Conservation (phyloP, 2,888 invertebrate species). For the Chironomus riparius region DNA sequence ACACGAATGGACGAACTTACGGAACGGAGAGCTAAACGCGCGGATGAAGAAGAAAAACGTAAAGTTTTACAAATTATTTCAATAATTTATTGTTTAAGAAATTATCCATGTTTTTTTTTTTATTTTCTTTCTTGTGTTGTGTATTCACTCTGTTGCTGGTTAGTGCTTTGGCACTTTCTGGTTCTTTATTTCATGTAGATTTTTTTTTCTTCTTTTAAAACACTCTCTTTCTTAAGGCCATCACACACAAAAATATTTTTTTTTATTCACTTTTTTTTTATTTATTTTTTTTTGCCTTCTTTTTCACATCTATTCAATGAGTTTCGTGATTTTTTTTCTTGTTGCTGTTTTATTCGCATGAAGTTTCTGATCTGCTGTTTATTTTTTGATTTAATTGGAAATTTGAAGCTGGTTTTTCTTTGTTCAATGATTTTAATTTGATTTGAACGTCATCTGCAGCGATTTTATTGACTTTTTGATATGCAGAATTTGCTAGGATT, state of each 20-base stretch:
- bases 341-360: background rate
- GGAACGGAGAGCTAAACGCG: constrained; percentile 10
- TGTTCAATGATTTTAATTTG: no score
- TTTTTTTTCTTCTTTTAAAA: background rate
- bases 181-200: background rate
- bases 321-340: background rate
- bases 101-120: constrained; percentile 17
- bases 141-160: background rate
- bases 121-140: background rate
- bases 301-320: background rate
- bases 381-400: background rate
- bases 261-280: background rate
- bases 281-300: background rate
- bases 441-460: background rate
- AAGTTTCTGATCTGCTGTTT: background rate
- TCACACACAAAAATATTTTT: background rate
- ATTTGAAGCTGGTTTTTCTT: no score
- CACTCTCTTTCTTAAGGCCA: background rate
- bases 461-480: background rate
- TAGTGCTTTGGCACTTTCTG: background rate
- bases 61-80: constrained; percentile 26
- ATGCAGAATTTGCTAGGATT: background rate
- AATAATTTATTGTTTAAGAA: constrained; percentile 26
- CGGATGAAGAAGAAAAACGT: constrained; percentile 6
- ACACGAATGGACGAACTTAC: background rate